A percentile compares a stretch with the other conserved stretches of the same genome.
These are phyloP conservation scores for Vireo griseus DNA, from an alignment of 2,797 vertebrate species.

Conservation along the genomic window DNA sequence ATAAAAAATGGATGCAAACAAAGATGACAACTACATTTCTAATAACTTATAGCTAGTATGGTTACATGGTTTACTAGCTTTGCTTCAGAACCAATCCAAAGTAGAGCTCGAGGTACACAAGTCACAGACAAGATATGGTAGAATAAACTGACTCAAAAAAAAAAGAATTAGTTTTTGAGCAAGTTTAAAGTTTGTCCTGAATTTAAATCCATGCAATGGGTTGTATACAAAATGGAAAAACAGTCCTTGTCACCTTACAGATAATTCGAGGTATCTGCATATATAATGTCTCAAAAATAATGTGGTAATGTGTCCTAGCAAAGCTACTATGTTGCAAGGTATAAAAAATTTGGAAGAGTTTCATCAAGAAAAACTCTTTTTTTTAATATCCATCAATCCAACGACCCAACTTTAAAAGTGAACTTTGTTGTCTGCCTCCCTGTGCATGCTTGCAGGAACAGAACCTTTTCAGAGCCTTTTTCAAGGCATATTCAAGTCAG, in stretches of 20 bases:
- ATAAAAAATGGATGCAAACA: conserved; percentile 73
- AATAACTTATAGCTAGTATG: neutral
- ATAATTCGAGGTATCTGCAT: neutral
- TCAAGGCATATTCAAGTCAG: neutral
- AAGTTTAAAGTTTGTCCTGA: neutral
- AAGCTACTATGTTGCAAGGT: neutral
- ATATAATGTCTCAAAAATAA: neutral
- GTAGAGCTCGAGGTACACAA: neutral
- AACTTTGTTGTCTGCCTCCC: neutral
- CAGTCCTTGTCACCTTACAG: neutral
- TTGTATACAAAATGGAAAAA: neutral
- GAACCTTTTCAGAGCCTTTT: neutral
- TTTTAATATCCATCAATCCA: neutral
- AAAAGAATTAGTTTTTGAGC: neutral
- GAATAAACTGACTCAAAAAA: neutral
- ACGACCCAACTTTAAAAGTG: neutral
- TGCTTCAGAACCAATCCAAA: neutral
- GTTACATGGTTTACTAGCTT: conserved; percentile 36
- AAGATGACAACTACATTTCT: conserved; percentile 55
- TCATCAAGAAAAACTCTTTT: neutral
- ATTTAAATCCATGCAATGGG: neutral
- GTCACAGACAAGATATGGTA: neutral
- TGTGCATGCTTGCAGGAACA: neutral
- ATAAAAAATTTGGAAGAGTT: neutral
- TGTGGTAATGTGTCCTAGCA: neutral